Evolutionary conservation across 2,888 invertebrate species (phyloP), one percentile per base, ranked within the genome.

Genomic region (Melanchra persicariae): DNA sequence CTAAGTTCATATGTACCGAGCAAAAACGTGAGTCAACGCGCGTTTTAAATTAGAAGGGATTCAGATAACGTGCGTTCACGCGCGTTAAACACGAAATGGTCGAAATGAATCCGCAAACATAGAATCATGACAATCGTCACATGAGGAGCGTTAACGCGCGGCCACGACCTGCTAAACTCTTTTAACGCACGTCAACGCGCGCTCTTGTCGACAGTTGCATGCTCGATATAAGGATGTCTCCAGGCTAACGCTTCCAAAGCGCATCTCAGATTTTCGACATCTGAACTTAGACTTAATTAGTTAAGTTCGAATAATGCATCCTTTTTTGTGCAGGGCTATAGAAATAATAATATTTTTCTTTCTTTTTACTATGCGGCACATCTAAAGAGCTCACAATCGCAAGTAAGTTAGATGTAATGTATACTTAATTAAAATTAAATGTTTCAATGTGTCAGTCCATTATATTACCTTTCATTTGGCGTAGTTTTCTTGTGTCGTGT

Each of bases 401-500:
- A 75, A 75, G 74, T 75, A 75, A 75, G 74, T 75, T 75, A 75
- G 74, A 52, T 79, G 62, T 61, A 51, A 61, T 73, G 40, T 63
- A 58, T 74, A 79, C 80, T 75, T 75, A 58, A 74, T 79, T 79
- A 74, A 72, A 47, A 74, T 78, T 74, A 52, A 79, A 79, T 74
- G 64, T 74, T 73, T 75, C 64, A 74, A 75, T 75, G 74, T 75
- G 80, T 60, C 75, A 74, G 60, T 80, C 64, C 65, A 45, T 75
- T 76, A 34, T 45, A 54, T 64, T 74, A 66, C 57, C 62, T 64
- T 59, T 75, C 15, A 80, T 77, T 67, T 81, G 77, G 68, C 69
- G 61, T 81, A 77, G 82, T 82, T 77, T 70, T 77, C 82, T 77
- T 77, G 78, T 82, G 78, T 77, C 82, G 77, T 77, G 70, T 82